Conservation (phyloP, 2,113 vertebrate genomes). For the Laterallus jamaicensis region DNA sequence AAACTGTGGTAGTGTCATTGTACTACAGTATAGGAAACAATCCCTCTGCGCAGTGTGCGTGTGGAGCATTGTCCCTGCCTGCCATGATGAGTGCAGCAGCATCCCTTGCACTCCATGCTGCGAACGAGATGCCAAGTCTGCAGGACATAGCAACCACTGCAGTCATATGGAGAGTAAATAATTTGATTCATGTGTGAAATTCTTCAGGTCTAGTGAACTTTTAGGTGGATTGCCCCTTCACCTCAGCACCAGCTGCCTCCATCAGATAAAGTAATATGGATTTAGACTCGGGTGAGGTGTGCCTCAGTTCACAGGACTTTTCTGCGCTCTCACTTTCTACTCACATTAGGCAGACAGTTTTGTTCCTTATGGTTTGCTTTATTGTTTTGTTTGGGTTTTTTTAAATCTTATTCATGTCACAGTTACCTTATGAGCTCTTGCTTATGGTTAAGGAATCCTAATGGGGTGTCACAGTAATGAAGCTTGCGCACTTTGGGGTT, state of each 20-base stretch:
- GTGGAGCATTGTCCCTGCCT: neutral
- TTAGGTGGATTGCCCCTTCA: neutral
- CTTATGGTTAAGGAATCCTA: neutral
- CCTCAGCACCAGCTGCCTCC: neutral
- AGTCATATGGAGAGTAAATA: neutral
- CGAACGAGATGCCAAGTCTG: neutral
- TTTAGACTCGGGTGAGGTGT: neutral
- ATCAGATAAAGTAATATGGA: neutral
- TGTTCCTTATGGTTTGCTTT: neutral
- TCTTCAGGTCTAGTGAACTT: neutral
- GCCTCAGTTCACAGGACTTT: neutral
- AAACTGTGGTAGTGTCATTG: too few relatives aligned
- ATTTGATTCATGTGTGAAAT: neutral
- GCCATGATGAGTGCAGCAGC: neutral
- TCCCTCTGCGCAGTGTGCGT: rapidly evolving
- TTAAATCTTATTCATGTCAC: neutral
- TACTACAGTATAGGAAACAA: neutral
- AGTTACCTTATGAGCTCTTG: neutral
- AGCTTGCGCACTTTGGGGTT: neutral
- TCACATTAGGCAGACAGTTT: neutral
- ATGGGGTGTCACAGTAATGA: neutral
- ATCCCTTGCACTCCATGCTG: rapidly evolving
- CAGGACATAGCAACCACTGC: neutral
- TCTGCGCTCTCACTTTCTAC: neutral
- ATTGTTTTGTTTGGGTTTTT: neutral